A percentile compares a stretch with the other conserved stretches of the same genome.
These are phyloP conservation scores for Donacobius atricapilla DNA, from an alignment of 2,113 vertebrate species.

Conservation along the genomic window DNA sequence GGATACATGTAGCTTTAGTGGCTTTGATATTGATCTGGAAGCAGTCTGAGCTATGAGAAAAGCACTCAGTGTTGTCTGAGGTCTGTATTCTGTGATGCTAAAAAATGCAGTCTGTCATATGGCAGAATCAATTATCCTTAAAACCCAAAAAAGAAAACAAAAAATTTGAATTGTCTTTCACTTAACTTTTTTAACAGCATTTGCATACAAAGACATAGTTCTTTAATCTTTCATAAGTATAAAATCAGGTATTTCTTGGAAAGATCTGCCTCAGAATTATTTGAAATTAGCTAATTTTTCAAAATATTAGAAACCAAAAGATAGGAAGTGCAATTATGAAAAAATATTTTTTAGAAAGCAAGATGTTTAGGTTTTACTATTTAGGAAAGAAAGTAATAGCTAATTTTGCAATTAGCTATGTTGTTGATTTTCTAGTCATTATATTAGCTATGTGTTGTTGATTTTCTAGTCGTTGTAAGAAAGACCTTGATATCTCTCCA, in stretches of 20 bases:
- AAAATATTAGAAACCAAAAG: not conserved
- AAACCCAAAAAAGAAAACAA: not conserved
- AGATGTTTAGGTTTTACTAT: not conserved
- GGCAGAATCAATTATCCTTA: not conserved
- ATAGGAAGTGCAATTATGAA: not conserved
- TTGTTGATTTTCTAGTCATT: too few relatives aligned
- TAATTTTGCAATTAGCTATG: not conserved
- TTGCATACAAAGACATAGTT: not conserved
- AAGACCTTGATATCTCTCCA: not conserved
- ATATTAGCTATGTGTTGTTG: too few relatives aligned
- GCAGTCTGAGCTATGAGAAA: not conserved
- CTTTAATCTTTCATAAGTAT: not conserved
- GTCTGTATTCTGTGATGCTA: not conserved
- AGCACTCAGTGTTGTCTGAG: not conserved
- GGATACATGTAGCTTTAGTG: not conserved
- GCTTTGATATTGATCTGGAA: not conserved
- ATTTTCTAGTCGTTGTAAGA: slow-evolving; percentile 7
- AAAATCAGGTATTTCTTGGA: not conserved
- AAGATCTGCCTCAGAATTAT: not conserved
- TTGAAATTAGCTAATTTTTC: not conserved
- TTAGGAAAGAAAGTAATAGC: not conserved
- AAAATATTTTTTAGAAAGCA: not conserved
- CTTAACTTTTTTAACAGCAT: not conserved
- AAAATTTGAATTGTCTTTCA: not conserved
- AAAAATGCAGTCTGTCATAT: not conserved